Evolutionary conservation across 2,113 vertebrate species (phyloP).

Genomic region (Pseudorhombus dupliciocellatus): DNA sequence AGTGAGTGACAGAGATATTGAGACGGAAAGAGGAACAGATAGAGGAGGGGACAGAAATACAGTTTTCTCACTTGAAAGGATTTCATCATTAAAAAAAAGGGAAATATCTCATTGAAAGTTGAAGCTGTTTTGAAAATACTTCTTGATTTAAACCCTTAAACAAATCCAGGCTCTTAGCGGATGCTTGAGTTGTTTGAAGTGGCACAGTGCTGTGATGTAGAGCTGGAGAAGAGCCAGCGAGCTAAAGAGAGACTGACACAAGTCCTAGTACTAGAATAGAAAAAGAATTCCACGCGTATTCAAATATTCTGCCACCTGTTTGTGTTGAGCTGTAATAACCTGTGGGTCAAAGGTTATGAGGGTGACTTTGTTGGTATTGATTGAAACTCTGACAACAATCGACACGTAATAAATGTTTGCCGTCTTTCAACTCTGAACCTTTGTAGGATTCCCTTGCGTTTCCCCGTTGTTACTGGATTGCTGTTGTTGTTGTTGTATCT

Average conservation of each 20-base stretch:
- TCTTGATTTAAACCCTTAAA: neutral
- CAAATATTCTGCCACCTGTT: too few relatives aligned
- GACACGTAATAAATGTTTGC: too few relatives aligned
- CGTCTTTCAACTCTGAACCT: too few relatives aligned
- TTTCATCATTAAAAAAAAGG: neutral
- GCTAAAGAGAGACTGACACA: neutral
- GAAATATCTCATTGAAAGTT: neutral
- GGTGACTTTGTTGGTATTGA: too few relatives aligned
- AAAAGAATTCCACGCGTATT: neutral
- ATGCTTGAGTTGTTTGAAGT: neutral
- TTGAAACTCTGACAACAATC: too few relatives aligned
- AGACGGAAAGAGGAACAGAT: constrained; percentile 22
- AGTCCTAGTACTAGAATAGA: neutral
- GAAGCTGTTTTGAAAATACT: neutral
- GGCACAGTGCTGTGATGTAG: neutral
- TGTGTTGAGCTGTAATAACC: too few relatives aligned
- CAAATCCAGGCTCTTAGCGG: neutral
- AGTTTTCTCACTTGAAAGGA: too few relatives aligned
- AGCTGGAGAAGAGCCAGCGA: neutral
- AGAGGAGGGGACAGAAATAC: neutral
- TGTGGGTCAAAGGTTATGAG: too few relatives aligned
- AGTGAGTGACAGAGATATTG: constrained; percentile 41
- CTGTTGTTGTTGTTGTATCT: too few relatives aligned
- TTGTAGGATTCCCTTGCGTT: too few relatives aligned
- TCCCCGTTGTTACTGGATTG: too few relatives aligned